A percentile compares a stretch with the other conserved stretches of the same genome.
Evolutionary conservation across 2,113 vertebrate species (phyloP).

Genomic region (Prunella fulvescens): DNA sequence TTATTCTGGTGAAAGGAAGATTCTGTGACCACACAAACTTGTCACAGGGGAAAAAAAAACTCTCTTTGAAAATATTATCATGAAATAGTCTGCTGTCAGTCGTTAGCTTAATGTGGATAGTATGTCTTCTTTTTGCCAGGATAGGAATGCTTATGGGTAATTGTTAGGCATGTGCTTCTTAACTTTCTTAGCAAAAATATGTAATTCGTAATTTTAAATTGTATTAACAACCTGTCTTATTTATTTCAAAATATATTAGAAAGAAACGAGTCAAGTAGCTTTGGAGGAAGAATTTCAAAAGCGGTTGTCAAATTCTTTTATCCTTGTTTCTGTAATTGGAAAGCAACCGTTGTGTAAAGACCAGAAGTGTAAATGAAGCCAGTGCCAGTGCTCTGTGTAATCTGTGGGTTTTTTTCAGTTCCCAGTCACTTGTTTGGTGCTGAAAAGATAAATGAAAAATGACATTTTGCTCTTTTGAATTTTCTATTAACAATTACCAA

Average conservation of each 20-base stretch:
- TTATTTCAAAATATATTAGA: neutral
- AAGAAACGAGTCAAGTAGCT: neutral
- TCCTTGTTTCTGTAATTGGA: neutral
- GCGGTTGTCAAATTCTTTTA: neutral
- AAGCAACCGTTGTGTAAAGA: neutral
- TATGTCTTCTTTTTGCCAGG: neutral
- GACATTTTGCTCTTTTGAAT: neutral
- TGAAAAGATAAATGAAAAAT: slow-evolving; percentile 6
- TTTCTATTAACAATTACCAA: neutral
- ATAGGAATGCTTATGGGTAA: neutral
- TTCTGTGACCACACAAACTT: neutral
- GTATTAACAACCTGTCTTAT: neutral
- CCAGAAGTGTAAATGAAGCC: neutral
- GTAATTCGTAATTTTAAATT: neutral
- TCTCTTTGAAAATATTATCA: neutral
- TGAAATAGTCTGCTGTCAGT: neutral
- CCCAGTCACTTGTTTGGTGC: neutral
- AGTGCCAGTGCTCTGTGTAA: neutral
- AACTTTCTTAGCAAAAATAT: neutral
- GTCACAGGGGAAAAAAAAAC: neutral
- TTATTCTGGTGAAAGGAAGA: neutral
- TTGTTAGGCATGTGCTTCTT: neutral
- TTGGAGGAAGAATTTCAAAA: neutral
- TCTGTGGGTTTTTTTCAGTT: neutral
- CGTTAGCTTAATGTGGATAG: neutral